Evolutionary conservation across 2,113 vertebrate species (phyloP), one percentile per base, ranked within the genome.

Genomic region (Salvelinus namaycush): DNA sequence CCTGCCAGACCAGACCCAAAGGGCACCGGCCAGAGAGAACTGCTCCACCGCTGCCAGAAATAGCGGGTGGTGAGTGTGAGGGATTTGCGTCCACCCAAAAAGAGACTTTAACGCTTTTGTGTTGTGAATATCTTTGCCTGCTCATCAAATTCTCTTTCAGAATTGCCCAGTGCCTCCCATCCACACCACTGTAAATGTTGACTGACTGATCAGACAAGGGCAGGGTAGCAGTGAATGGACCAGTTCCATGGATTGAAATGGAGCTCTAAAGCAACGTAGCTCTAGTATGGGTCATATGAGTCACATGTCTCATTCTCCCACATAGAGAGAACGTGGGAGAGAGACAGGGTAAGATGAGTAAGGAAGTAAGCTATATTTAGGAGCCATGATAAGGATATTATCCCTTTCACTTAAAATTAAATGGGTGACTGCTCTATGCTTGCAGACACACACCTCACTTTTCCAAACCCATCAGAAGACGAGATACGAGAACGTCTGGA

Each of bases 81-180:
- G 86, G 87, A 89, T 91, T 90, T 89, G 81, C 77, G 76, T 84
- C 65, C 80, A 80, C 82, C 77, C 69, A 80, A 79, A 83, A 87
- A 87, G 66, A 87, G 74, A 87, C 83, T 87, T 90, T 77, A 59
- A 88, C 39, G 77, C 75, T 86, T 87, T 87, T 86, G 86, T 73
- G 77, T 68, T 76, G 54, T 86, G 84, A 89, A 89, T 89, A 83
- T 89, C 76, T 91, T 88, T 88, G 89, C 83, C 73, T 80, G 81
- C 78, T 93, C 89, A 89, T 90, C 90, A 89, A 80, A 90, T 91
- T 92, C 87, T 88, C 74, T 66, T n/a, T 68, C 8, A n/a, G n/a
- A 79, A 72, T 73, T 9, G 11, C 27, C 16, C 57, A 49, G 29
- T 13, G n/a, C 68, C 24, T 26, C 67, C 68, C 70, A 62, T 70